Conservation (phyloP, 2,888 invertebrate species). For the Eledona agricola region DNA sequence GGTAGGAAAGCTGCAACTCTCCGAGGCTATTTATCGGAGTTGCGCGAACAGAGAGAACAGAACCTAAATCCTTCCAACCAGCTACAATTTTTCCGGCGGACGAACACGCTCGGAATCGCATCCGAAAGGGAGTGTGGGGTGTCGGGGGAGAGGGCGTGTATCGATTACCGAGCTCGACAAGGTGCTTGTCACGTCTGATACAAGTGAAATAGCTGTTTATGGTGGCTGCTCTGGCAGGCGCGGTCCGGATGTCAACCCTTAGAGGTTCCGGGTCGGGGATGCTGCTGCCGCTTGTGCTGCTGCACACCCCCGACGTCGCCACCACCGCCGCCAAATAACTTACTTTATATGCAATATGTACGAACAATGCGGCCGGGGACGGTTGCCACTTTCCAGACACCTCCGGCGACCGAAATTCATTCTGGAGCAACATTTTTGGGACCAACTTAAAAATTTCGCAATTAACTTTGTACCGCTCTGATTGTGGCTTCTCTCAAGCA, state of each 20-base stretch:
- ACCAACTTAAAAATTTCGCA: no score
- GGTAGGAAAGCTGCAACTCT: conserved; percentile 9
- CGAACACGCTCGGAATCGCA: conserved; percentile 51
- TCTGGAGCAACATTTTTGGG: no score
- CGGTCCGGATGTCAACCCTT: conserved; percentile 46
- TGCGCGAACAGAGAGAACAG: conserved; percentile 33
- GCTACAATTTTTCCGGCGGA: conserved; percentile 55
- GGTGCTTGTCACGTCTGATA: conserved; percentile 63
- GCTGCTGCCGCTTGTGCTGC: background rate
- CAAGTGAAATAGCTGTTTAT: conserved; percentile 63
- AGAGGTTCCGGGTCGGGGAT: conserved; percentile 35
- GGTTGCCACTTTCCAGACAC: conserved; percentile 5
- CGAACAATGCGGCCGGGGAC: conserved; percentile 23
- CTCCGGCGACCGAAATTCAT: no score
- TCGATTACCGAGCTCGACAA: conserved; percentile 62
- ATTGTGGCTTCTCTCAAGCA: no score
- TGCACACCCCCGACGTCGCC: no score
- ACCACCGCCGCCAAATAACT: conserved; percentile 28
- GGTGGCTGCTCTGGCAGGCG: conserved; percentile 53
- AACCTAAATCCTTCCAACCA: conserved; percentile 50
- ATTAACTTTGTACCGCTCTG: no score
- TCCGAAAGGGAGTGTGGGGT: conserved; percentile 47
- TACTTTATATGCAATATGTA: conserved; percentile 32
- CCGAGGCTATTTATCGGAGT: conserved; percentile 33
- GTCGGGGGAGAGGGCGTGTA: conserved; percentile 50